Percentiles rank a stretch among this genome's conserved stretches.
Evolutionary conservation across 2,797 vertebrate species (phyloP).

Genomic region (Pelobates cultripes): DNA sequence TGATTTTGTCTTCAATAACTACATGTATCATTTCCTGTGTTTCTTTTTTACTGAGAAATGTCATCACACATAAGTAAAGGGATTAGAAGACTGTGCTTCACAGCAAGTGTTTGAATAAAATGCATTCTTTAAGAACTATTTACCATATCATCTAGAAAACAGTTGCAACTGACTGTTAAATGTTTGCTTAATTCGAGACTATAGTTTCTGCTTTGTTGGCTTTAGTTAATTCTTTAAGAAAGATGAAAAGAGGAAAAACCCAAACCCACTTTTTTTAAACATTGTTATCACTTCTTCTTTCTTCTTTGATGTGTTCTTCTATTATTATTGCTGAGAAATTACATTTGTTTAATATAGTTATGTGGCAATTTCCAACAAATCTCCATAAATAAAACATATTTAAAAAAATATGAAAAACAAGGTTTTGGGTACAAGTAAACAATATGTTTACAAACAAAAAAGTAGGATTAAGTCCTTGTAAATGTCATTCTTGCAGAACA

Average conservation of each 20-base stretch:
- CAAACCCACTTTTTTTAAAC: conserved; percentile 34
- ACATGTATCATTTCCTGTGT: conserved; percentile 55
- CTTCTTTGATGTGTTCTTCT: conserved; percentile 29
- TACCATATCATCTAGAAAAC: conserved; percentile 57
- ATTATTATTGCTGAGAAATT: conserved; percentile 49
- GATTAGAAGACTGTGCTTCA: conserved; percentile 55
- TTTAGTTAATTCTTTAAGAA: conserved; percentile 51
- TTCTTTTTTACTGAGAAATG: conserved; percentile 55
- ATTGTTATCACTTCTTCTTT: conserved; percentile 47
- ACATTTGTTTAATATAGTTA: conserved; percentile 26
- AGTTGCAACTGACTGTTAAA: conserved; percentile 56
- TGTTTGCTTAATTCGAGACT: conserved; percentile 54
- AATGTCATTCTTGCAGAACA: background rate
- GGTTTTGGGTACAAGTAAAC: background rate
- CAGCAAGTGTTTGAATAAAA: conserved; percentile 56
- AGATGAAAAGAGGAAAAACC: conserved; percentile 43
- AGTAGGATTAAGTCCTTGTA: background rate
- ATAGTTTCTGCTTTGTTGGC: conserved; percentile 55
- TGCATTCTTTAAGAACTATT: conserved; percentile 56
- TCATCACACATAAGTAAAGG: conserved; percentile 55
- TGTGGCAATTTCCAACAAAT: conserved; percentile 22
- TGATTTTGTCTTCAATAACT: conserved; percentile 51
- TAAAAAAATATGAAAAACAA: background rate
- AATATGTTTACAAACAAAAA: background rate
- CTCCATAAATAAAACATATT: conserved; percentile 10